Conservation (phyloP, 2,113 vertebrate genomes). For the Genyomyrus donnyi region DNA sequence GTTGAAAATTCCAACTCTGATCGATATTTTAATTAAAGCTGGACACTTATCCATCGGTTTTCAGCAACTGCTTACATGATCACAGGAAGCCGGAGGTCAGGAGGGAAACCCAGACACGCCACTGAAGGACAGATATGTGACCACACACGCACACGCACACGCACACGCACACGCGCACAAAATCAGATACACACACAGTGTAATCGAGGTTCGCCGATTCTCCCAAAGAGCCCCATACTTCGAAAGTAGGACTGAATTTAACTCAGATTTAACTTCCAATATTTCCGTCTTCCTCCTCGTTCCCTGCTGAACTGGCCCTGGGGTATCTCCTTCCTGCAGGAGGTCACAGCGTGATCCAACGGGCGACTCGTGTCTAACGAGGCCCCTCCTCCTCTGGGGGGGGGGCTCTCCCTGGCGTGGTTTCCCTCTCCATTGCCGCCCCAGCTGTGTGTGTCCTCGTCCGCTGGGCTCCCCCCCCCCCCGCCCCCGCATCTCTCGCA, state of each 20-base stretch:
- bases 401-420: background rate
- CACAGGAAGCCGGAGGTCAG: background rate
- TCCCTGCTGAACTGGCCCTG: background rate
- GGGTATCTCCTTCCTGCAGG: background rate
- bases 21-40: conserved; percentile 3
- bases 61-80: background rate
- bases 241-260: background rate
- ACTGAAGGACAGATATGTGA: background rate
- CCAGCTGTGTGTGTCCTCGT: background rate
- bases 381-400: background rate
- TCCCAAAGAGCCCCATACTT: background rate
- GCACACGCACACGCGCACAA: too few relatives aligned
- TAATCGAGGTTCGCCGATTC: background rate
- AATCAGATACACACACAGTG: background rate
- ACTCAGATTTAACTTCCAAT: background rate
- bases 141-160: background rate
- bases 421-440: background rate
- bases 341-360: background rate
- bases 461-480: background rate
- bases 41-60: background rate
- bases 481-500: background rate
- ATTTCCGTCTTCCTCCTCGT: background rate
- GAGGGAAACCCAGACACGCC: background rate
- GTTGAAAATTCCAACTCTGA: background rate
- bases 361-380: background rate